Base-by-base conservation (phyloP, 2,113 vertebrate genomes). In the Microcebus lehilahytsara region DNA sequence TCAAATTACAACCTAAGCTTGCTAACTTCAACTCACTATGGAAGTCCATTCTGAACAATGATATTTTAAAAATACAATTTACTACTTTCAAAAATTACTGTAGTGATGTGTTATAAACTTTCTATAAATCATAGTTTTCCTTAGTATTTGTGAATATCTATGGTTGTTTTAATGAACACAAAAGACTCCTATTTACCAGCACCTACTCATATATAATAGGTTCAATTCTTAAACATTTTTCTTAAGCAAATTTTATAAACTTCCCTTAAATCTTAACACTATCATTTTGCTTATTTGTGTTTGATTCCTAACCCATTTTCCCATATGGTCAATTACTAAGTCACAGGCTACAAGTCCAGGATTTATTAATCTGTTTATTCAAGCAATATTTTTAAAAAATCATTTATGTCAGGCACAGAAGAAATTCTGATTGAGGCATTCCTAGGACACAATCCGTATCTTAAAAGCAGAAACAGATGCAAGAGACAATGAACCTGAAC, bases 1-100 rank as follows among this genome's bases (percentile, higher is more conserved):
- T 93, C 89, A 95, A 96, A 79, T 88, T 74, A 62, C 0, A 90
- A 93, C 27, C 23, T 80, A 89, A 56, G 12, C 25, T 75, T 72
- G 62, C 10, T 85, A 72, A 74, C n/a, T 60, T 88, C 46, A 93
- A 78, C 46, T 53, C 25, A 66, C 60, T 87, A 12, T 37, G 37
- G 14, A 87, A 83, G 40, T 27, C 64, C n/a, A 93, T 89, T 96
- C 40, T 89, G 0, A 95, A 93, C 17, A 93, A 66, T 58, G 32
- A 9, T 30, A 83, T 64, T 83, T 87, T 56, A 22, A 75, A 91
- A 93, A 83, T 51, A 66, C 2, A 96, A 67, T 32, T 87, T 81
- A 95, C 56, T 58, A 78, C 23, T 37, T 91, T 74, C 25, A 91
- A 77, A 95, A 95, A 58, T 60, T 69, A 87, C 9, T 67, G 3